A percentile compares a stretch with the other conserved stretches of the same genome.
Conservation (phyloP, 1,140 invertebrate species). For the Liolophura sinensis region DNA sequence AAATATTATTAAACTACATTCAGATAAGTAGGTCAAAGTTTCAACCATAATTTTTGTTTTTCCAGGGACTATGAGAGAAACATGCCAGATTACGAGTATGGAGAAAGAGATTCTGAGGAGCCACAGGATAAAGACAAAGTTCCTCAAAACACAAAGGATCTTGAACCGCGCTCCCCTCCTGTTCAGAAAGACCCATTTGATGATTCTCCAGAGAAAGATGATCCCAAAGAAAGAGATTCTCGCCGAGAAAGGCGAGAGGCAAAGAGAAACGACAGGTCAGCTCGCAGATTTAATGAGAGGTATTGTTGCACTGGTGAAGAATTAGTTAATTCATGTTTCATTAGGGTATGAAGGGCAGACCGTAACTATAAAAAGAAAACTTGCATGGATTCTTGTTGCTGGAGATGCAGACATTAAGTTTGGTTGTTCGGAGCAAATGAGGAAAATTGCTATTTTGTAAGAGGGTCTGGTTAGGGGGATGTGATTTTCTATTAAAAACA, state of each 20-base stretch:
- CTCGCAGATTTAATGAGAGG: no score
- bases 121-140: conserved; percentile 16
- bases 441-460: no score
- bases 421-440: no score
- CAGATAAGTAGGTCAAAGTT: not conserved
- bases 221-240: conserved; percentile 39
- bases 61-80: conserved; percentile 29
- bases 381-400: no score
- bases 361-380: no score
- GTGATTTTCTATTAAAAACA: no score
- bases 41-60: not conserved
- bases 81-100: conserved; percentile 13
- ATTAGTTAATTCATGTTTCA: no score
- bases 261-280: conserved; percentile 62
- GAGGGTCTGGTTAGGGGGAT: no score
- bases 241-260: conserved; percentile 62
- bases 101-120: conserved; percentile 23
- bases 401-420: no score
- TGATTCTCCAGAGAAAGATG: conserved; percentile 44
- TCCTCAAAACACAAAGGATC: conserved; percentile 18
- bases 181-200: conserved; percentile 62
- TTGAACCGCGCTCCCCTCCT: conserved; percentile 21
- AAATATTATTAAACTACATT: no score
- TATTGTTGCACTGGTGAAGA: no score
- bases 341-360: no score